Evolutionary conservation across 2,113 vertebrate genomes (phyloP), one percentile per base, ranked within the genome.

Genomic region (Caranx melampygus): DNA sequence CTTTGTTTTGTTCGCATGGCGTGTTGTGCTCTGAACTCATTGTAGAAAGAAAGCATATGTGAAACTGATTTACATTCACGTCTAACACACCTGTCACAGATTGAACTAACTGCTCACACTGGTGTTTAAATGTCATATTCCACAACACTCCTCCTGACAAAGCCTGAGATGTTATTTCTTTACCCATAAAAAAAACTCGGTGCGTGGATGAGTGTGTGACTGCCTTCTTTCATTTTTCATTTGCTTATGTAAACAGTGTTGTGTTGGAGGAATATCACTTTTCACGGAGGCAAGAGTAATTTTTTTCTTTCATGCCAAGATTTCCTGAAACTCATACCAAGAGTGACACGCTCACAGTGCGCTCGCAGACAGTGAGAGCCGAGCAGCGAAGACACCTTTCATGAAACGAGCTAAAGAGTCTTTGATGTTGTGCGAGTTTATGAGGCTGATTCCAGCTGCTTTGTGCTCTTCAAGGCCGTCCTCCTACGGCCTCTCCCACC

Each of bases 401-500:
- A 93, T 94, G 89, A 90, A 92, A 82, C 88, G 33, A 83, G 67
- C 85, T 89, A 87, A 84, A 86, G 87, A 91, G 75, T 64, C 92
- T 95, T 94, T 94, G 93, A 94, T 93, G 93, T 89, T 64, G 72
- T 63, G 73, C 73, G 62, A 81, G 86, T 92, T 91, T 91, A 90
- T 88, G 80, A 89, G 85, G 88, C 82, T 88, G 87, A 92, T 87
- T 94, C 89, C 89, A 89, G 92, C 92, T 92, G 92, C 90, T 92
- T 90, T 90, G 87, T 89, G 85, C 86, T 90, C 85, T 91, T 93
- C 90, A 91, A 86, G 89, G 88, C 82, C 82, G 55, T 87, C 89
- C 81, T 82, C 80, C 67, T 64, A 82, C 73, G 76, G 79, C 73
- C 89, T 82, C 85, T 89, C 75, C 64, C 79, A 59, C 89, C 84